Conservation (phyloP, 2,113 vertebrate genomes). For the Myrmecobius fasciatus region DNA sequence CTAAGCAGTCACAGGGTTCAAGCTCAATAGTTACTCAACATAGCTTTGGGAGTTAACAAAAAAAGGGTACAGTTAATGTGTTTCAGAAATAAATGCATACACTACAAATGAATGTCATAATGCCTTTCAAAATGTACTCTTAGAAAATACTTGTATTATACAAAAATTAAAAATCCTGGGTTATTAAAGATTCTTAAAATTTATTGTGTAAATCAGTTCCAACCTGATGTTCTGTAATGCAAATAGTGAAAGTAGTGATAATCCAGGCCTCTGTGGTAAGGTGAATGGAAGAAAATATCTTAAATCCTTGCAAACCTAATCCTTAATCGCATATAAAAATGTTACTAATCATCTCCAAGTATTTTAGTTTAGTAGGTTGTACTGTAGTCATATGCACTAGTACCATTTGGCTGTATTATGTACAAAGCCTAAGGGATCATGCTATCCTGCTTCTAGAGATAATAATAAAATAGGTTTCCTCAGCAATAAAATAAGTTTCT, state of each 20-base stretch:
- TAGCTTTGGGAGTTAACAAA: conserved; percentile 50
- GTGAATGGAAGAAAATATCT: conserved; percentile 48
- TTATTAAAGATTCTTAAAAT: conserved; percentile 76
- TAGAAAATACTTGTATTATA: conserved; percentile 72
- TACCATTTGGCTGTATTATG: neutral
- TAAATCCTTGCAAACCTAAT: neutral
- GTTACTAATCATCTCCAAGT: conserved; percentile 27
- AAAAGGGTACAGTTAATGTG: conserved; percentile 24
- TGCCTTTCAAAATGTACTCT: conserved; percentile 69
- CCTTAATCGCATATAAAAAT: conserved; percentile 55
- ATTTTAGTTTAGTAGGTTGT: neutral
- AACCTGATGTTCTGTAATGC: conserved; percentile 60
- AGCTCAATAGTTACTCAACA: conserved; percentile 63
- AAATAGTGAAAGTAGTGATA: conserved; percentile 8
- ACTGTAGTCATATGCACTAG: neutral
- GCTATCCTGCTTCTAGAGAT: conserved; percentile 34
- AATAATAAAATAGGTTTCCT: neutral
- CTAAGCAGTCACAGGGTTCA: conserved; percentile 53
- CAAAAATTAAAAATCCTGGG: conserved; percentile 73
- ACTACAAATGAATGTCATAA: conserved; percentile 59
- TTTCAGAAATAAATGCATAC: conserved; percentile 64
- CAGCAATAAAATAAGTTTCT: neutral
- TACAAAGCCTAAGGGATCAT: conserved; percentile 20
- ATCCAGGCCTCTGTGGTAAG: conserved; percentile 14
- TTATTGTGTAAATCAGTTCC: conserved; percentile 49